These are phyloP conservation scores for Orcinus orca DNA, from an alignment of 2,113 vertebrate genomes.

Conservation along the genomic window DNA sequence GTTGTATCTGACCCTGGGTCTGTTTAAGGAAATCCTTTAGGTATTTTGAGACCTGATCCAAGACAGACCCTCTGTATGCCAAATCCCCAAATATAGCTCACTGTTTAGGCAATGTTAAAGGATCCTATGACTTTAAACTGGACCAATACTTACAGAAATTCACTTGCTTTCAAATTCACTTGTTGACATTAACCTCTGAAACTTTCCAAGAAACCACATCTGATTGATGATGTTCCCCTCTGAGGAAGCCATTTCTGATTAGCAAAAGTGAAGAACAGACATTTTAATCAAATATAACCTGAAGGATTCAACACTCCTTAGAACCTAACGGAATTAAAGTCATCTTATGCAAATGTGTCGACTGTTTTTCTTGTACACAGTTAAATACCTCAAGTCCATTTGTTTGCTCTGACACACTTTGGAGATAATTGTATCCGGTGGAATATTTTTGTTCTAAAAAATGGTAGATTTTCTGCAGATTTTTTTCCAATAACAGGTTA, in stretches of 20 bases:
- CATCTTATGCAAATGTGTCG: not conserved
- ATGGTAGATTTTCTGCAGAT: not conserved
- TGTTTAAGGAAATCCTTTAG: conserved; percentile 69
- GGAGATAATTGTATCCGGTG: not conserved
- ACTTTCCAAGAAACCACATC: not conserved
- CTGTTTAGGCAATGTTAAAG: not conserved
- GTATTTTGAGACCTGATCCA: conserved; percentile 72
- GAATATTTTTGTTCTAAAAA: not conserved
- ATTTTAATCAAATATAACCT: not conserved
- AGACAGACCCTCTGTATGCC: conserved; percentile 58
- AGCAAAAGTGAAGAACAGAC: not conserved
- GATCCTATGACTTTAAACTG: conserved; percentile 45
- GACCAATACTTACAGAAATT: conserved; percentile 7
- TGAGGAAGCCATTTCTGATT: not conserved
- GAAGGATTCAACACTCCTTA: not conserved
- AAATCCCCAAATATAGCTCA: conserved; percentile 69
- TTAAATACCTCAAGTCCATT: not conserved
- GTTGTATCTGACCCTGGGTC: conserved; percentile 40
- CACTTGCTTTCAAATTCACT: not conserved
- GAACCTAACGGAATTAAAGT: conserved; percentile 24
- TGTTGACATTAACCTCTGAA: conserved; percentile 35
- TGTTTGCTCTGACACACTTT: conserved; percentile 13
- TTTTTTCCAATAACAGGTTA: not conserved
- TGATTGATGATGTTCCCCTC: conserved; percentile 22
- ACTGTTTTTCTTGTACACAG: not conserved